Percentiles rank a stretch among this genome's conserved stretches.
These are phyloP conservation scores for Etheostoma cragini DNA, from an alignment of 2,113 vertebrate species.

Conservation along the genomic window DNA sequence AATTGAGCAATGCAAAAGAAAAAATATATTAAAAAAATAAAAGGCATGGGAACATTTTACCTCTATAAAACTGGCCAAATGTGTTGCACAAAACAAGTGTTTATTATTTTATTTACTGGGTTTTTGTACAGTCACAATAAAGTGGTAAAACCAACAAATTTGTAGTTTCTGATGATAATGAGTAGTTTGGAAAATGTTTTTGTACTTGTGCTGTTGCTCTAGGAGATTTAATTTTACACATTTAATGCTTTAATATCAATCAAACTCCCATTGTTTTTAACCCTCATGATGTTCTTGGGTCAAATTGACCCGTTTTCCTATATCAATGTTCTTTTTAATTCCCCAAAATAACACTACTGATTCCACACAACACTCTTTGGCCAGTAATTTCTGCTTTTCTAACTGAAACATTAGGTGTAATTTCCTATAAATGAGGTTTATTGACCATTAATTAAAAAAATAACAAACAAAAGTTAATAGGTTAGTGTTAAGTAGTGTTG, in stretches of 20 bases:
- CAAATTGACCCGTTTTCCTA: no score
- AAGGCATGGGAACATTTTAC: constrained; percentile 43
- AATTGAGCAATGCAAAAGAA: constrained; percentile 17
- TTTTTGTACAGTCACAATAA: constrained; percentile 82
- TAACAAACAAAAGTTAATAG: no score
- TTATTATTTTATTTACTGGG: constrained; percentile 73
- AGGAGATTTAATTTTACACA: neutral
- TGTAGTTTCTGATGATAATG: constrained; percentile 12
- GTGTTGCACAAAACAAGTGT: constrained; percentile 64
- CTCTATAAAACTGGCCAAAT: constrained; percentile 65
- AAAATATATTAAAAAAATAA: neutral
- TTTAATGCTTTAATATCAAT: neutral
- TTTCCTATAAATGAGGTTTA: no score
- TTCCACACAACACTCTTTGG: no score
- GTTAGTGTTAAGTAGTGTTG: no score
- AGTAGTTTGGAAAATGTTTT: neutral
- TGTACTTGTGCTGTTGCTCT: neutral
- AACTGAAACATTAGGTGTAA: no score
- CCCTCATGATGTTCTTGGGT: no score
- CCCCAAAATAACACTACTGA: no score
- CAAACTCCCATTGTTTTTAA: neutral
- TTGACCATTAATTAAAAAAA: no score
- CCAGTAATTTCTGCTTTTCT: no score
- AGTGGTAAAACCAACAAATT: constrained; percentile 59
- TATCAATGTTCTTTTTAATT: no score